These are phyloP conservation scores for Gyps fulvus DNA, from an alignment of 2,113 vertebrate species.

Conservation along the genomic window DNA sequence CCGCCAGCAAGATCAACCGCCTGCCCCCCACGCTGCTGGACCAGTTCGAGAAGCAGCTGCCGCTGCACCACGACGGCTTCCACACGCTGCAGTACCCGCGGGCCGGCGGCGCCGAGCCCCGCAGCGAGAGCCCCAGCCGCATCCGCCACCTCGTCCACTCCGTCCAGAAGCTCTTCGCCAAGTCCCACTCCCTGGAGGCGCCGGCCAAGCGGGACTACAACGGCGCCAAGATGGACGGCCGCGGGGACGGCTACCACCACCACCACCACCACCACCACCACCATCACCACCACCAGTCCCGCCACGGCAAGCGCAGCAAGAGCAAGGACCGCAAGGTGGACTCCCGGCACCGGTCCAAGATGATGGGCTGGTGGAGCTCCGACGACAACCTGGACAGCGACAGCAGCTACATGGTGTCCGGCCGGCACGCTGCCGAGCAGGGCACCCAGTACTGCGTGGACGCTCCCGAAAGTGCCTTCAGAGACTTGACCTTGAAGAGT, in stretches of 20 bases:
- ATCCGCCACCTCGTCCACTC: conserved; percentile 98
- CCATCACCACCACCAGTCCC: conserved; percentile 86
- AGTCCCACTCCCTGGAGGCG: conserved; percentile 96
- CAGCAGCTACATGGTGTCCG: conserved; percentile 89
- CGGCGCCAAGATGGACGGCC: conserved; percentile 87
- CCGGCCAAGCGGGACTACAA: conserved; percentile 93
- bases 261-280: conserved; percentile 85
- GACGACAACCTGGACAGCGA: conserved; percentile 99
- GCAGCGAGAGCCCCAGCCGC: conserved; percentile 96
- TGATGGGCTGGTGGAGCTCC: conserved; percentile 98
- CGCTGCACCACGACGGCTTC: conserved; percentile 97
- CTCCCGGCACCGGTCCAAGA: conserved; percentile 87
- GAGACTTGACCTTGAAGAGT: conserved; percentile 95
- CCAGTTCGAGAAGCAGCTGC: conserved; percentile 97
- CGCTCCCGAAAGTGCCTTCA: conserved; percentile 92
- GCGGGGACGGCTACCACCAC: conserved; percentile 83
- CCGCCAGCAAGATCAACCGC: conserved; percentile 89
- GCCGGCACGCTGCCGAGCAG: conserved; percentile 73
- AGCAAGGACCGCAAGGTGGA: conserved; percentile 86
- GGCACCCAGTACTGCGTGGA: conserved; percentile 84
- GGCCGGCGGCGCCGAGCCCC: conserved; percentile 83
- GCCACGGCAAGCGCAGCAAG: conserved; percentile 90
- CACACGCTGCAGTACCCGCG: conserved; percentile 97
- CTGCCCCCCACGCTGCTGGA: conserved; percentile 91
- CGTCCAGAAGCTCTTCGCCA: conserved; percentile 97